Percentiles rank a stretch among this genome's conserved stretches.
Conservation (phyloP, 2,888 invertebrate species). For the Drosophila yooni region DNA sequence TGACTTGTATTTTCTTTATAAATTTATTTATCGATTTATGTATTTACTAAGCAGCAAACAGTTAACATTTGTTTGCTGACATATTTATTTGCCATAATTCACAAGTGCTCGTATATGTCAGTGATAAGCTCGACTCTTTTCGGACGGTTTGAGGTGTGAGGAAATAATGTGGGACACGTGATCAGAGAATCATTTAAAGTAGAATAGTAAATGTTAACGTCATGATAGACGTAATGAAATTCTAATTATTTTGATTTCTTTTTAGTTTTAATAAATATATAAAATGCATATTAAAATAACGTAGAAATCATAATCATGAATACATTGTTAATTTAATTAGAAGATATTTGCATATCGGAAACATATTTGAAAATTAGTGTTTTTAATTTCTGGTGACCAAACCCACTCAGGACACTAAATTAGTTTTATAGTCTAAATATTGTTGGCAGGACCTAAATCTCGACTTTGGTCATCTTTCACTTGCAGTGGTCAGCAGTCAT, state of each 20-base stretch:
- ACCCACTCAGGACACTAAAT: not conserved
- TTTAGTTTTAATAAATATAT: not conserved
- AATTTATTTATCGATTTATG: conserved; percentile 60
- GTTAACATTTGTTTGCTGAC: conserved; percentile 57
- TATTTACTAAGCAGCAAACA: conserved; percentile 60
- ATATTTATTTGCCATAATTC: conserved; percentile 69
- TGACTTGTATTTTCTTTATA: conserved; percentile 35
- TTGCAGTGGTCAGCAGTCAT: conserved; percentile 72
- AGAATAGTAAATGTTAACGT: not conserved
- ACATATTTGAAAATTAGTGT: not conserved
- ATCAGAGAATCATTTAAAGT: conserved; percentile 20
- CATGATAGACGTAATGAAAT: not conserved
- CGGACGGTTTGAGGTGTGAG: not conserved
- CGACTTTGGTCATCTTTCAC: conserved; percentile 4
- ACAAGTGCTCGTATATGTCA: conserved; percentile 70
- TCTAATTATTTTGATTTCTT: not conserved
- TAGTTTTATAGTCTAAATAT: not conserved
- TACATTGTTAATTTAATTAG: not conserved
- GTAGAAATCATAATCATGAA: not conserved
- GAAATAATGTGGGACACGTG: conserved; percentile 49
- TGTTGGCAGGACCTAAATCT: not conserved
- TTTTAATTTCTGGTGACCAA: not conserved
- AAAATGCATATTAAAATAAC: not conserved
- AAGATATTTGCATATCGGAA: not conserved
- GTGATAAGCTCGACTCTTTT: conserved; percentile 50